Evolutionary conservation across 2,888 invertebrate species (phyloP).

Genomic region (Sialis lutaria): DNA sequence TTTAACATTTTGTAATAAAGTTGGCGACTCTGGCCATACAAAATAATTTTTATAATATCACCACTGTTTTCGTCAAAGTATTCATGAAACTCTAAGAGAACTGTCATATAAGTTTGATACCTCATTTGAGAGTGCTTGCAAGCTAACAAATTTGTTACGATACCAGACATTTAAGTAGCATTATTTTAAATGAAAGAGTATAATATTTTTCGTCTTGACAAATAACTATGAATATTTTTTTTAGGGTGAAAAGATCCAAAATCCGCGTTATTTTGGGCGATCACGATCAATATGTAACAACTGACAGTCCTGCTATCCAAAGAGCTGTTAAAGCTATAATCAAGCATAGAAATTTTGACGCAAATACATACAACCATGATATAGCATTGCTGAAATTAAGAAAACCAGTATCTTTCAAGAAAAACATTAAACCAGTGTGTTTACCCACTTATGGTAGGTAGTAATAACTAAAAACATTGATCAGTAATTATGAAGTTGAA

Average conservation of each 20-base stretch:
- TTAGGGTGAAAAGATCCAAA: constrained; percentile 58
- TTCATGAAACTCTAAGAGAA: too few relatives aligned
- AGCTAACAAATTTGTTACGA: too few relatives aligned
- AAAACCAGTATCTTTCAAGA: constrained; percentile 60
- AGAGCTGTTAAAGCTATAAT: constrained; percentile 62
- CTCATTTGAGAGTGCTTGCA: too few relatives aligned
- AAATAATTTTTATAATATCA: too few relatives aligned
- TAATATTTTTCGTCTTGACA: too few relatives aligned
- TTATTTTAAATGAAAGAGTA: too few relatives aligned
- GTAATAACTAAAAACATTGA: neutral
- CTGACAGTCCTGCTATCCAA: constrained; percentile 65
- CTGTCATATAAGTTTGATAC: too few relatives aligned
- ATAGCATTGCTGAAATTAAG: constrained; percentile 61
- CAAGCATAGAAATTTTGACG: constrained; percentile 67
- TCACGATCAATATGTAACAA: constrained; percentile 64
- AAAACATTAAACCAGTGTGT: constrained; percentile 60
- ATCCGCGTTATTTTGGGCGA: constrained; percentile 71
- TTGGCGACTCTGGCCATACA: too few relatives aligned
- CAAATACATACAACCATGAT: constrained; percentile 74
- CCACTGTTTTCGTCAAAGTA: too few relatives aligned
- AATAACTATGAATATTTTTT: constrained; percentile 12
- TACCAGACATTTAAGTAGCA: too few relatives aligned
- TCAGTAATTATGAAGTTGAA: too few relatives aligned
- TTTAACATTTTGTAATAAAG: too few relatives aligned
- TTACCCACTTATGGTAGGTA: constrained; percentile 49